Base-by-base conservation (phyloP, 2,888 invertebrate species). In the Eupithecia centaureata region DNA sequence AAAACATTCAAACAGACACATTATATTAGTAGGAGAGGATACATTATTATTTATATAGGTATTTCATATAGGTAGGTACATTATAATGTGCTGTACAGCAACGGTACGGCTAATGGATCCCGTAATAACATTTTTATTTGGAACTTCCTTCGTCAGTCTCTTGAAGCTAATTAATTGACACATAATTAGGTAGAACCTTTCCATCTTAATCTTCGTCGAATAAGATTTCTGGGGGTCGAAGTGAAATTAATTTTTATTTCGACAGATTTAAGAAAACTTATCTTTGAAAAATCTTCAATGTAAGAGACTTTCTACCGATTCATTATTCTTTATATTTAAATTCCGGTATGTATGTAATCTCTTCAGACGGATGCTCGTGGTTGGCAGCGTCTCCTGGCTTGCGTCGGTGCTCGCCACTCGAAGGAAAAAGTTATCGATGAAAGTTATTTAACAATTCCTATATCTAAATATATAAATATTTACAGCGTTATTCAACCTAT, bases 141-240 rank as follows among this genome's bases (percentile, higher is more conserved):
- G n/a, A n/a, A 70, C 67, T 42, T 70, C 71, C 71, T 65, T 66
- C 51, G 58, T 71, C 59, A 60, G 64, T 56, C 65, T 70, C 66
- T 67, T 67, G 58, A 10, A 30, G 30, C 72, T 70, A 73, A 73
- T 75, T 75, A 77, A 78, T 73, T 72, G 74, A 67, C 70, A 71
- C 72, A 71, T 71, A 65, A 73, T 72, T 72, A 71, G 63, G 52
- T 60, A 59, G 64, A 67, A 68, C 58, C 70, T 72, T 69, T 63
- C 15, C 30, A 28, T 42, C 22, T 56, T 71, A 73, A 69, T 65
- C 63, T 56, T 8, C 51, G 57, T 68, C 63, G 22, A 66, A 33
- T 67, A 68, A 51, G 32, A 59, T 63, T 71, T 71, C 67, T 73
- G 15, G 58, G 57, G 64, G 54, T 61, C 15, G 27, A 22, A 1